phyloP scores from a whole-genome alignment of 2,888 invertebrate species.

The Pseudanteris insignis region DNA sequence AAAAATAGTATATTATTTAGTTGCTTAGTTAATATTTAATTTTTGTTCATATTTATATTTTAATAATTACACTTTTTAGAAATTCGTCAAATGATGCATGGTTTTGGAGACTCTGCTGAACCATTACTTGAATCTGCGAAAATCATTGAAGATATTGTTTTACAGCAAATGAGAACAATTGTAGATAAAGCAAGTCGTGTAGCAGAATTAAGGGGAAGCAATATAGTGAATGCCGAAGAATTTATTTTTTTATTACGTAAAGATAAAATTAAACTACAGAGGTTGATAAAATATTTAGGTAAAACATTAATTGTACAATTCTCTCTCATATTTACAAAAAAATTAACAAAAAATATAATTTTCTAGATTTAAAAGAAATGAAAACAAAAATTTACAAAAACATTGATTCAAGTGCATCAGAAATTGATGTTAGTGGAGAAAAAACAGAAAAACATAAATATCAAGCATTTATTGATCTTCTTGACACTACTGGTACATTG shows the following conservation, averaged over 20 bases:
- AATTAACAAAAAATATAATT: too few species aligned
- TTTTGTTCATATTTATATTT: background rate
- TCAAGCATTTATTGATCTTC: slow-evolving; percentile 54
- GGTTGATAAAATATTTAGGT: slow-evolving; percentile 78
- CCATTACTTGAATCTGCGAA: slow-evolving; percentile 85
- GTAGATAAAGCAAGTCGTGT: slow-evolving; percentile 79
- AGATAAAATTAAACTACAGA: slow-evolving; percentile 79
- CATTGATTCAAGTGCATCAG: slow-evolving; percentile 59
- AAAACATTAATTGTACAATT: too few species aligned
- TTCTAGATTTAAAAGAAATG: slow-evolving; percentile 57
- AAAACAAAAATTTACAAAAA: slow-evolving; percentile 68
- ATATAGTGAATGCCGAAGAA: slow-evolving; percentile 72
- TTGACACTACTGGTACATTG: slow-evolving; percentile 64
- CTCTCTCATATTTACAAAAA: too few species aligned
- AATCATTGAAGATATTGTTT: slow-evolving; percentile 83
- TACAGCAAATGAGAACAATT: slow-evolving; percentile 81
- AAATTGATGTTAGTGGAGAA: slow-evolving; percentile 67
- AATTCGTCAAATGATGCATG: slow-evolving; percentile 89
- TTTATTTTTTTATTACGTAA: slow-evolving; percentile 85
- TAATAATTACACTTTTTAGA: slow-evolving; percentile 65
- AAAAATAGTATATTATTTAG: background rate
- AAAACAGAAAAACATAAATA: slow-evolving; percentile 47
- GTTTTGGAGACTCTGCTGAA: slow-evolving; percentile 88
- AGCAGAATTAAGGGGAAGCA: slow-evolving; percentile 71
- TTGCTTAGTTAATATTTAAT: too few species aligned